Evolutionary conservation across 2,888 invertebrate species (phyloP).

Genomic region (Tholera decimalis): DNA sequence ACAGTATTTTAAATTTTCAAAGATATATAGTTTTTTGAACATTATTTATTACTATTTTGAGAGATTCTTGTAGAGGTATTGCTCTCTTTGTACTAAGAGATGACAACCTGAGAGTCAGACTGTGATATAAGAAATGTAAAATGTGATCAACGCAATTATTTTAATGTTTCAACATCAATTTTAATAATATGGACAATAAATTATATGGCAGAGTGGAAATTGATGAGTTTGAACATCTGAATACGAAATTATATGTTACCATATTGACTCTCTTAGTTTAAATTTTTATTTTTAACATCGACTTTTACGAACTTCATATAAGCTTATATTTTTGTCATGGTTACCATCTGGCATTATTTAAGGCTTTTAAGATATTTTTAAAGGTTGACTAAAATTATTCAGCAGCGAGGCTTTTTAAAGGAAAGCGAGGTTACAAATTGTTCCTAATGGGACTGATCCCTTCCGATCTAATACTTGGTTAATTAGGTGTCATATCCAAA

Average conservation of each 20-base stretch:
- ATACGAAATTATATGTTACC: conserved; percentile 33
- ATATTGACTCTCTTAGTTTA: conserved; percentile 57
- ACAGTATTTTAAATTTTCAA: conserved; percentile 61
- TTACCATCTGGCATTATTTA: conserved; percentile 14
- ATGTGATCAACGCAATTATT: conserved; percentile 80
- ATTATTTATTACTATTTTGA: conserved; percentile 55
- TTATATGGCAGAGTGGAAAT: conserved; percentile 16
- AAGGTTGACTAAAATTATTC: conserved; percentile 8
- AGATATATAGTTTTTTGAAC: conserved; percentile 52
- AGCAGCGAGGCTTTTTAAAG: conserved; percentile 12
- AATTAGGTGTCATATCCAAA: conserved; percentile 64
- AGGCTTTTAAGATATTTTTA: conserved; percentile 10
- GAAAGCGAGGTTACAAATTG: conserved; percentile 4
- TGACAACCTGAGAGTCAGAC: conserved; percentile 57
- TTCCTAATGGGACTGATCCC: conserved; percentile 32
- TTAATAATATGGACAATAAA: conserved; percentile 72
- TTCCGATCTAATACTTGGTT: conserved; percentile 46
- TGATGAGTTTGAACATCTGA: conserved; percentile 21
- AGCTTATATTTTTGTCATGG: conserved; percentile 8
- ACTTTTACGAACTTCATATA: conserved; percentile 11
- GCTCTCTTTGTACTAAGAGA: conserved; percentile 39
- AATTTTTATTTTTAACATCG: conserved; percentile 20
- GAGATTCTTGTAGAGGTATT: conserved; percentile 33
- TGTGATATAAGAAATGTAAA: conserved; percentile 74
- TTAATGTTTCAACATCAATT: conserved; percentile 70